Conservation (phyloP, 2,888 invertebrate genomes). For the Tenthredo mesomela region DNA sequence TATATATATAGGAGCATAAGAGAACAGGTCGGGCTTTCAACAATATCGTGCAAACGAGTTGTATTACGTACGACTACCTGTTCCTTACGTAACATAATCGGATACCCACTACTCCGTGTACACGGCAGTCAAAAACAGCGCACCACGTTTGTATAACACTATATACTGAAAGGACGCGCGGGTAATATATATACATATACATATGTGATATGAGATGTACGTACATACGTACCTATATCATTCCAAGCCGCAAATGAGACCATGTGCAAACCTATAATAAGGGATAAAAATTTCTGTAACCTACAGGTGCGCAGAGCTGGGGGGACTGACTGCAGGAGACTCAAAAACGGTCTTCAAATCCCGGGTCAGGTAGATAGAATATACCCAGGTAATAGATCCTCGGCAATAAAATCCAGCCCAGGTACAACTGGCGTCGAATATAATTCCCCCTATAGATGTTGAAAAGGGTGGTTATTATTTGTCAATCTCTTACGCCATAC, state of each 20-base stretch:
- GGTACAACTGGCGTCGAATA: not conserved
- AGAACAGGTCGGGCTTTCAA: conserved; percentile 39
- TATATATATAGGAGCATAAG: not conserved
- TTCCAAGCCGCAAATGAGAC: not conserved
- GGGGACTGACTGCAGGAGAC: not conserved
- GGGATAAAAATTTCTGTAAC: not conserved
- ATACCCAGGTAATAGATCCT: conserved; percentile 19
- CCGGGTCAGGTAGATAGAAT: not conserved
- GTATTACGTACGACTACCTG: conserved; percentile 50
- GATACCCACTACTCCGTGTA: conserved; percentile 19
- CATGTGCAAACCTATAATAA: not conserved
- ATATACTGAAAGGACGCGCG: not conserved
- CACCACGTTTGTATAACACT: conserved; percentile 35
- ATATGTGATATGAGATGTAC: not conserved
- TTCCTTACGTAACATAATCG: conserved; percentile 50
- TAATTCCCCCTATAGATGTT: not conserved
- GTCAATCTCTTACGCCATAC: not conserved
- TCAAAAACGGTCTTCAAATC: not conserved
- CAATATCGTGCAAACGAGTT: conserved; percentile 46
- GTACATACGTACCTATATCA: not conserved
- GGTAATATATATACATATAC: not conserved
- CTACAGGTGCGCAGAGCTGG: conserved; percentile 23
- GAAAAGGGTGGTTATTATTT: not conserved
- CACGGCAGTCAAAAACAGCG: conserved; percentile 36
- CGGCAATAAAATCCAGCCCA: not conserved